Conservation (phyloP, 2,888 invertebrate species). For the Mythimna albipuncta region DNA sequence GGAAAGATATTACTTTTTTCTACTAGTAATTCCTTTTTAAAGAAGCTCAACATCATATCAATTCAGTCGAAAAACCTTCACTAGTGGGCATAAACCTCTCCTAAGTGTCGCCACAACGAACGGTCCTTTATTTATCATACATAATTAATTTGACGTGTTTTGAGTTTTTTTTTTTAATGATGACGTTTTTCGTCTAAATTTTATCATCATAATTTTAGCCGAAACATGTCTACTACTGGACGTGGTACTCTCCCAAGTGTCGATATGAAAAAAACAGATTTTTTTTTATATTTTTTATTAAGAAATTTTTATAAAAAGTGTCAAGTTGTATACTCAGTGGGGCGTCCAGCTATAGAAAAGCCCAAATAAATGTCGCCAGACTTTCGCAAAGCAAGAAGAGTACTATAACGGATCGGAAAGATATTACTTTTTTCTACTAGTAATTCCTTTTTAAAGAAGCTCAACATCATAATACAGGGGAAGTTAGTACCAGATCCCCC, state of each 20-base stretch:
- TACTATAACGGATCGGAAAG: slow-evolving; percentile 6
- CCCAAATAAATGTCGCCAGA: slow-evolving; percentile 49
- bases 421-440: slow-evolving; percentile 46
- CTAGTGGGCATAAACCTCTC: too few species aligned
- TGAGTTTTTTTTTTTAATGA: too few species aligned
- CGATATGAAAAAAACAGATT: too few species aligned
- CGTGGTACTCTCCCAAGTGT: too few species aligned
- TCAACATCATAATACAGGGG: slow-evolving; percentile 51
- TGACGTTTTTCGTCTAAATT: too few species aligned
- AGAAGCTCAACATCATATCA: slow-evolving; percentile 17
- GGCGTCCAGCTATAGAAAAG: slow-evolving; percentile 49
- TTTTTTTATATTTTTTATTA: not conserved
- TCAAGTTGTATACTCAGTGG: slow-evolving; percentile 71
- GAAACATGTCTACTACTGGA: too few species aligned
- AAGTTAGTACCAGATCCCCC: slow-evolving; percentile 62
- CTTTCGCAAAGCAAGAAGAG: slow-evolving; percentile 57
- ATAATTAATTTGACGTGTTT: too few species aligned
- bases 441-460: slow-evolving; percentile 48
- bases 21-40: slow-evolving; percentile 54
- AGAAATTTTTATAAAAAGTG: slow-evolving; percentile 41
- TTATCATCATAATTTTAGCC: too few species aligned
- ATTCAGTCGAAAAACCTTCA: too few species aligned
- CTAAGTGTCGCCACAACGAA: too few species aligned
- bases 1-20: slow-evolving; percentile 33
- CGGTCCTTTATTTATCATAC: too few species aligned